Evolutionary conservation across 2,113 vertebrate genomes (phyloP).

Genomic region (Phycodurus eques): DNA sequence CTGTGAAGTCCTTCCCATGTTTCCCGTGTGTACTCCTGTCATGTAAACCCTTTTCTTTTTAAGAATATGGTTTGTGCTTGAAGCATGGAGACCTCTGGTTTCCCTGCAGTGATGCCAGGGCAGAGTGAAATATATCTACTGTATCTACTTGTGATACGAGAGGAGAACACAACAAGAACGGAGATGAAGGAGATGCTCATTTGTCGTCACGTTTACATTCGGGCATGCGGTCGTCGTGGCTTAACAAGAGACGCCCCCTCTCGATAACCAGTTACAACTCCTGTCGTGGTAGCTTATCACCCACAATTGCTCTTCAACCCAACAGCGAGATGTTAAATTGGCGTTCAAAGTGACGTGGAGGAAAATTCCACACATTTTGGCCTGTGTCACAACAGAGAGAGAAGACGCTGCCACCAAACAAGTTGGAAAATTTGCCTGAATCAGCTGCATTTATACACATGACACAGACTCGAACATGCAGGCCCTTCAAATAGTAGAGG

Average conservation of each 20-base stretch:
- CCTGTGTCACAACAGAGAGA: conserved; percentile 18
- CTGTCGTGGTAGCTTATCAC: conserved; percentile 12
- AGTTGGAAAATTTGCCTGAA: conserved; percentile 51
- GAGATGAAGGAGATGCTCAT: conserved; percentile 41
- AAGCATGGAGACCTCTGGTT: conserved; percentile 58
- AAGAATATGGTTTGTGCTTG: conserved; percentile 21
- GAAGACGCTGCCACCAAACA: conserved; percentile 16
- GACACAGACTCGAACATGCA: conserved; percentile 56
- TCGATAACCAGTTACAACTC: conserved; percentile 32
- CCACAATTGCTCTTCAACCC: conserved; percentile 2
- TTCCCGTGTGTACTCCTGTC: conserved; percentile 46
- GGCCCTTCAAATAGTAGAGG: conserved; percentile 56
- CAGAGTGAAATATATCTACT: conserved; percentile 39
- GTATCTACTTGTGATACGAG: conserved; percentile 40
- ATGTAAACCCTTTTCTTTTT: conserved; percentile 43
- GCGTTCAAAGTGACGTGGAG: conserved; percentile 13
- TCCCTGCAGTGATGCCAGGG: conserved; percentile 58
- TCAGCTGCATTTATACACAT: conserved; percentile 71
- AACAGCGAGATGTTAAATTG: conserved; percentile 14
- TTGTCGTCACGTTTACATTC: conserved; percentile 66
- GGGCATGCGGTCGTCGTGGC: conserved; percentile 56
- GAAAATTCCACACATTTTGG: conserved; percentile 18
- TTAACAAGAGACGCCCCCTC: conserved; percentile 48
- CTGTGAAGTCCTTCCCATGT: conserved; percentile 62
- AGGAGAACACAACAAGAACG: conserved; percentile 59